phyloP scores from a whole-genome alignment of 2,113 vertebrate genomes.

The Gadus macrocephalus region DNA sequence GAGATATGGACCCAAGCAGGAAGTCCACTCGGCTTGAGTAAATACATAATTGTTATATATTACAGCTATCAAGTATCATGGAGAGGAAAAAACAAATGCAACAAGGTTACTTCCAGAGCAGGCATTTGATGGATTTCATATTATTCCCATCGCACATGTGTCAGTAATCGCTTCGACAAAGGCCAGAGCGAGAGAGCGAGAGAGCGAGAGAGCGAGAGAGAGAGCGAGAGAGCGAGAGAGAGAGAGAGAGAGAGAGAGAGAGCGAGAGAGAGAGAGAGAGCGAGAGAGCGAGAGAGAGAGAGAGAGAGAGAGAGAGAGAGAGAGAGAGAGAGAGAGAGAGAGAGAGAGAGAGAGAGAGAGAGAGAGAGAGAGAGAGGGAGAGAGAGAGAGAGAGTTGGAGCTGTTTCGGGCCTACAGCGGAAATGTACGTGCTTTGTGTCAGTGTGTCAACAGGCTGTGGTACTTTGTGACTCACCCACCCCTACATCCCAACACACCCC shows the following conservation, averaged over 20 bases:
- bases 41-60: conserved; percentile 8
- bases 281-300: not conserved
- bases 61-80: not conserved
- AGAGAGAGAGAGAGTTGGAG: not conserved
- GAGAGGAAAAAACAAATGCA: conserved; percentile 17
- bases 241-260: too few relatives aligned
- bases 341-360: too few relatives aligned
- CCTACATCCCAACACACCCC: too few relatives aligned
- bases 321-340: too few relatives aligned
- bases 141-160: too few relatives aligned
- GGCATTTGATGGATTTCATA: too few relatives aligned
- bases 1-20: conserved; percentile 5
- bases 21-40: not conserved
- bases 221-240: not conserved
- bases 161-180: conserved; percentile 25
- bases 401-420: conserved; percentile 1
- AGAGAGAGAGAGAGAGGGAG: not conserved
- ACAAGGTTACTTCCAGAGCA: too few relatives aligned
- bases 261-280: too few relatives aligned
- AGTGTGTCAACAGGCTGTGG: conserved; percentile 23
- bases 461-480: conserved; percentile 39
- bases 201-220: not conserved
- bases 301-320: not conserved
- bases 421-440: conserved; percentile 43
- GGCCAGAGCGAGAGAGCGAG: conserved; percentile 33